Evolutionary conservation across 2,888 invertebrate species (phyloP), one percentile per base, ranked within the genome.

Genomic region (Laothoe populi): DNA sequence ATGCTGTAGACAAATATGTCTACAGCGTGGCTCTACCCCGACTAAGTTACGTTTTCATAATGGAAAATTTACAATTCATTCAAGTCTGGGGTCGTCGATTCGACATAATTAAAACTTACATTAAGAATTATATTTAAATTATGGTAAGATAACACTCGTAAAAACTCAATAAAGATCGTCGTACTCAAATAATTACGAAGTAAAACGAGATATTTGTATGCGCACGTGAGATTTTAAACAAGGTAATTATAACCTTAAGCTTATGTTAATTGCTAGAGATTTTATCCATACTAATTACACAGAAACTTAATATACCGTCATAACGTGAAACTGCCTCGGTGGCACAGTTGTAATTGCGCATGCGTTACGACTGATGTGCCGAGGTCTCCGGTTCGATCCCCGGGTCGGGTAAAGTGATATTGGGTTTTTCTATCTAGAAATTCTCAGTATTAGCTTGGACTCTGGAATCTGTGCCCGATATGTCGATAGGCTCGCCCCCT

Each of bases 201-300:
- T 44, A 44, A 16, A 44, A 53, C 53, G 31, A 53, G 53, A 53
- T 2, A 31, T 35, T 31, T 19, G 19, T 35, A 19, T 31, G 26
- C 11, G 19, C 19, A 53, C 10, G 53, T 19, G 11, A 53, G 35
- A 53, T 35, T 53, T 53, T 35, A 35, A 53, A 53, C 53, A 53
- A 11, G 53, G 35, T 53, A 19, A 53, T 53, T 53, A 53, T 31
- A 53, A 53, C 31, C 31, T 53, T 10, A 35, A 35, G 19, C 35
- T 35, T 53, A 35, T 35, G 53, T 31, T 35, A 35, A 53, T 53
- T 53, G 35, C 19, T 10, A 19, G 53, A 53, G 53, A 53, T 53
- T 53, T 35, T 53, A 53, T 53, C 53, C 16, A 53, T 19, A 19
- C 10, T 53, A 53, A 35, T 53, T 53, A 53, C 35, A 35, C 53